Evolutionary conservation across 2,113 vertebrate species (phyloP).

Genomic region (Polyodon spathula): DNA sequence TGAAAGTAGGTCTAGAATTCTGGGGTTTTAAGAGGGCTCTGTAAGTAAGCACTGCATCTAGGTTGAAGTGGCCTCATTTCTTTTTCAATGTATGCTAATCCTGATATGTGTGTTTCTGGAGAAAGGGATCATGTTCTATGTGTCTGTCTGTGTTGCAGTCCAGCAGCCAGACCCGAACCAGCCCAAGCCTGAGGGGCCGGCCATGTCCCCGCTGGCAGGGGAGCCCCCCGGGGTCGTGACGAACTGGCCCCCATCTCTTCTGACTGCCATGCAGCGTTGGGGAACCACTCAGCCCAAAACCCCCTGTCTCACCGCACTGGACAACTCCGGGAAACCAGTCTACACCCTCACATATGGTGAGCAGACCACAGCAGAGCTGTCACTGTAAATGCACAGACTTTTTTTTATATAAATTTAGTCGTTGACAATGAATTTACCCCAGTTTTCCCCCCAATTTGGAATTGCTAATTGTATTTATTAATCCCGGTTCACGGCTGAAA

Average conservation of each 20-base stretch:
- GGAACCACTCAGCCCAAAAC: conserved; percentile 79
- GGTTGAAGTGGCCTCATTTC: neutral
- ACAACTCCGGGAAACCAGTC: conserved; percentile 75
- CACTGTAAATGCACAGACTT: too few relatives aligned
- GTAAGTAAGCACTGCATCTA: too few relatives aligned
- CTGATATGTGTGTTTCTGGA: neutral
- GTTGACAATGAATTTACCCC: too few relatives aligned
- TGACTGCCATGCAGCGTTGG: conserved; percentile 79
- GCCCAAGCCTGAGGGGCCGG: conserved; percentile 80
- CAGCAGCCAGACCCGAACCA: conserved; percentile 87
- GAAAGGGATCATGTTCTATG: neutral
- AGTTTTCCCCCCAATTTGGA: too few relatives aligned
- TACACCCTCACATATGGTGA: conserved; percentile 89
- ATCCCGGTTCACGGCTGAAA: too few relatives aligned
- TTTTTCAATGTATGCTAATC: neutral
- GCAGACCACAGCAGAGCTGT: conserved; percentile 6
- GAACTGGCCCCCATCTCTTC: conserved; percentile 71
- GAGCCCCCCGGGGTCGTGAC: conserved; percentile 61
- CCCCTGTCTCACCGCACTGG: conserved; percentile 77
- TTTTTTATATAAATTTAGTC: too few relatives aligned
- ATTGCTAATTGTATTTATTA: too few relatives aligned
- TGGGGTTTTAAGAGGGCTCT: too few relatives aligned
- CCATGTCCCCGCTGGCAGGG: conserved; percentile 67
- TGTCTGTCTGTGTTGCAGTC: conserved; percentile 50
- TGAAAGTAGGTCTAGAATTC: too few relatives aligned